Evolutionary conservation across 2,797 vertebrate species (phyloP).

Genomic region (Acanthurus leucopareius): DNA sequence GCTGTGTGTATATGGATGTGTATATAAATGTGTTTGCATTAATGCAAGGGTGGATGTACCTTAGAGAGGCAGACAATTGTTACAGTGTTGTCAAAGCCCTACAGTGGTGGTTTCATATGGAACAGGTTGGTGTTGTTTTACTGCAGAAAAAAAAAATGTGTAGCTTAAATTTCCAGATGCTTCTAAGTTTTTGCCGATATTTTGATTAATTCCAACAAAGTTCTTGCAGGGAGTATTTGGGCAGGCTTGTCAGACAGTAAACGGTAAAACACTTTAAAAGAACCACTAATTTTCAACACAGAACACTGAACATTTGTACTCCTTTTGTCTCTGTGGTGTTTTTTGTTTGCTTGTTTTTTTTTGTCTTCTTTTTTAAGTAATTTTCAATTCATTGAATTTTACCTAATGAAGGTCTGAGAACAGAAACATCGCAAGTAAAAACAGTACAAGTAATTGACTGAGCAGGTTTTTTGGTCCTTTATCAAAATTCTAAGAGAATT

Average conservation of each 20-base stretch:
- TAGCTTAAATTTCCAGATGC: neutral
- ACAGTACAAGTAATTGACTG: neutral
- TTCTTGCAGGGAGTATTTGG: neutral
- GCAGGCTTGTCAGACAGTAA: neutral
- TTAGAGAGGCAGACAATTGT: neutral
- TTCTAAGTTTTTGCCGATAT: neutral
- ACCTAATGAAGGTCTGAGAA: too few species aligned
- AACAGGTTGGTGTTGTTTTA: neutral
- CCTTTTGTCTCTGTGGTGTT: neutral
- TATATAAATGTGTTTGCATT: constrained; percentile 21
- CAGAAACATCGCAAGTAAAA: neutral
- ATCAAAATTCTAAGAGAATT: neutral
- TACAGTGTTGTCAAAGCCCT: constrained; percentile 7
- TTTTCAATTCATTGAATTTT: neutral
- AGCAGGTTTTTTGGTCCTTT: neutral
- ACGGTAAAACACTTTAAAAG: neutral
- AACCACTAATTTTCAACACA: neutral
- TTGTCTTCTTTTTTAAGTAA: neutral
- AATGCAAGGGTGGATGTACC: constrained; percentile 26
- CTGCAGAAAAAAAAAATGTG: neutral
- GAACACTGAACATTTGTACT: neutral
- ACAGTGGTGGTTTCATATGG: neutral
- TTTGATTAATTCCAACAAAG: neutral
- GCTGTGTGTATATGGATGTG: constrained; percentile 18
- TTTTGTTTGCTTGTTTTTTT: too few species aligned